Conservation (phyloP, 2,797 vertebrate genomes). For the Malurus splendens region DNA sequence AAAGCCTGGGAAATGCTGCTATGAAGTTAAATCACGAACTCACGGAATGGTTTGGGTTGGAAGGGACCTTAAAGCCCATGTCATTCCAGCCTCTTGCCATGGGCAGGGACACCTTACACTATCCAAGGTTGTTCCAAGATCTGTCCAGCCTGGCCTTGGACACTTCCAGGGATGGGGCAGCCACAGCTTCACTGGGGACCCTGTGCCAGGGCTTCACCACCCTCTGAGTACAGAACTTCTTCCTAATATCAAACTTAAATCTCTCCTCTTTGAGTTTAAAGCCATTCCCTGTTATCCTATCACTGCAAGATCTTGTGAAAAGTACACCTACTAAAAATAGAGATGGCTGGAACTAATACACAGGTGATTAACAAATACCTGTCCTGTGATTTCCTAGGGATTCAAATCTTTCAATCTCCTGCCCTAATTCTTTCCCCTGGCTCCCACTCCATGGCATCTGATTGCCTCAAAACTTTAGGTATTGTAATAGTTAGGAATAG, state of each 20-base stretch:
- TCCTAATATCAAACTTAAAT: background rate
- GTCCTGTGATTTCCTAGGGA: background rate
- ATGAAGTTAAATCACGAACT: background rate
- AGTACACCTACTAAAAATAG: background rate
- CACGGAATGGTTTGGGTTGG: background rate
- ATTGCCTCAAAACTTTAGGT: background rate
- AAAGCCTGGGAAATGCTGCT: background rate
- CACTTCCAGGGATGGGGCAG: background rate
- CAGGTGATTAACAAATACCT: background rate
- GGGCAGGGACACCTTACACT: background rate
- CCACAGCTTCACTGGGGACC: background rate
- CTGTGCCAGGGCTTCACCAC: background rate
- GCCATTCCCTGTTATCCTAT: background rate
- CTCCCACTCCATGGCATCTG: background rate
- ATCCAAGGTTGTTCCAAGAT: fast-evolving
- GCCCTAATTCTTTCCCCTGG: background rate
- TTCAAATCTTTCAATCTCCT: background rate
- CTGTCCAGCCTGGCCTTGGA: fast-evolving
- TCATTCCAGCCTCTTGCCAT: background rate
- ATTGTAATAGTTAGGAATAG: background rate
- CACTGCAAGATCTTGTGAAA: background rate
- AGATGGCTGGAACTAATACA: background rate
- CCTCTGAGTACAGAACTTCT: background rate
- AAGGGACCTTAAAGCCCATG: background rate
- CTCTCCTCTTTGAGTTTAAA: background rate